phyloP scores from a whole-genome alignment of 2,888 invertebrate genomes.

The Encarsia formosa region DNA sequence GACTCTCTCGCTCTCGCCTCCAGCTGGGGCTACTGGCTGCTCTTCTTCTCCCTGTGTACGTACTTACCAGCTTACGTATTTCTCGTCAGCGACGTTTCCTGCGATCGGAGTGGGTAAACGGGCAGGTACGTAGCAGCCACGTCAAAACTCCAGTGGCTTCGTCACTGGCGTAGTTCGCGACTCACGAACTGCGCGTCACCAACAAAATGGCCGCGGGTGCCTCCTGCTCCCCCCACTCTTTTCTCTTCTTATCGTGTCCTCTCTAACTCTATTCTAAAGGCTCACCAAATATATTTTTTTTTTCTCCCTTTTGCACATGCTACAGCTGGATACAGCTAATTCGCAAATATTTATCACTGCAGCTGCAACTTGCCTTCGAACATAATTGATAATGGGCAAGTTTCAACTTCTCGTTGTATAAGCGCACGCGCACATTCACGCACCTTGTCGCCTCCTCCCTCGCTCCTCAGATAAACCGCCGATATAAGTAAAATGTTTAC shows the following conservation, averaged over 20 bases:
- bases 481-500: no score
- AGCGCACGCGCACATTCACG: not conserved
- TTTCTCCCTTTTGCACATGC: not conserved
- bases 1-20: not conserved
- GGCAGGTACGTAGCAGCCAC: slow-evolving; percentile 91
- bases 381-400: not conserved
- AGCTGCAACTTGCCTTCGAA: no score
- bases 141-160: slow-evolving; percentile 83
- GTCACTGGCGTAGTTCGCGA: slow-evolving; percentile 65
- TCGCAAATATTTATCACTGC: no score
- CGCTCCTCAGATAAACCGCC: no score
- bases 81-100: no score
- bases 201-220: slow-evolving; percentile 32
- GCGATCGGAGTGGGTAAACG: slow-evolving; percentile 40
- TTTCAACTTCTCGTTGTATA: not conserved
- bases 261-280: slow-evolving; percentile 1
- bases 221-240: slow-evolving; percentile 9
- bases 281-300: no score
- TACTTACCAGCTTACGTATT: not conserved
- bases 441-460: no score
- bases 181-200: slow-evolving; percentile 27
- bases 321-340: no score
- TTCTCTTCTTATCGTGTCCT: not conserved
- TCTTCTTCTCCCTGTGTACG: no score
- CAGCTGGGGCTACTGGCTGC: no score